Evolutionary conservation across 2,888 invertebrate genomes (phyloP).

Genomic region (Mamestra brassicae): DNA sequence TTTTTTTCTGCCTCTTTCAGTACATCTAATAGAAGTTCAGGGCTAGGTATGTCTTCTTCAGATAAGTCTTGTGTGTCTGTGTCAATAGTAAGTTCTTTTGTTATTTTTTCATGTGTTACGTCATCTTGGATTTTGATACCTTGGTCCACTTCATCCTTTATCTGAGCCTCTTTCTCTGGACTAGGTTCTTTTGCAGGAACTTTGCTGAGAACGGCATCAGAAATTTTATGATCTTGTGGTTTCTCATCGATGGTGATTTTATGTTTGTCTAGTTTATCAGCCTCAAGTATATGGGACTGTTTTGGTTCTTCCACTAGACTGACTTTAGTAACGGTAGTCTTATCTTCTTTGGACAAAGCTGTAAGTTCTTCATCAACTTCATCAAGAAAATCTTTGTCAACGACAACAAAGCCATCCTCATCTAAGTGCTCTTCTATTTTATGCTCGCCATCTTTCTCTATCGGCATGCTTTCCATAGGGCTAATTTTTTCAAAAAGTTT

Average conservation of each 20-base stretch:
- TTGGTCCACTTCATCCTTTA: constrained; percentile 49
- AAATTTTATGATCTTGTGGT: constrained; percentile 40
- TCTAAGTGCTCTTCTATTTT: constrained; percentile 44
- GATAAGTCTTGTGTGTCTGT: constrained; percentile 27
- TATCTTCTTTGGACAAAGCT: constrained; percentile 22
- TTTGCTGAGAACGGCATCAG: constrained; percentile 63
- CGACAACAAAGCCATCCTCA: constrained; percentile 51
- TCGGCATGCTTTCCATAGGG: constrained; percentile 18
- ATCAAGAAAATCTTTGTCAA: constrained; percentile 80
- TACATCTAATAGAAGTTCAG: constrained; percentile 55
- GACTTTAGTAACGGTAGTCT: constrained; percentile 13
- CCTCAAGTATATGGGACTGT: constrained; percentile 60
- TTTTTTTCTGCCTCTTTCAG: constrained; percentile 17
- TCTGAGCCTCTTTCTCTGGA: constrained; percentile 74
- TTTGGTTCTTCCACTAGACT: constrained; percentile 16
- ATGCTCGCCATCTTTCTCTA: constrained; percentile 25
- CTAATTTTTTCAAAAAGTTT: constrained; percentile 33
- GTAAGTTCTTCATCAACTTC: constrained; percentile 73
- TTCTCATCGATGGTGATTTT: constrained; percentile 70
- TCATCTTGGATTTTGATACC: constrained; percentile 46
- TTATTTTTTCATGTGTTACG: constrained; percentile 28
- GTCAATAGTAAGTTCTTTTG: constrained; percentile 37
- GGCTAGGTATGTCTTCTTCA: constrained; percentile 47
- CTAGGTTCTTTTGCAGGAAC: constrained; percentile 77
- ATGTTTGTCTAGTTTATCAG: constrained; percentile 81